phyloP scores from a whole-genome alignment of 1,140 invertebrate genomes.

The Pogonomyrmex californicus region DNA sequence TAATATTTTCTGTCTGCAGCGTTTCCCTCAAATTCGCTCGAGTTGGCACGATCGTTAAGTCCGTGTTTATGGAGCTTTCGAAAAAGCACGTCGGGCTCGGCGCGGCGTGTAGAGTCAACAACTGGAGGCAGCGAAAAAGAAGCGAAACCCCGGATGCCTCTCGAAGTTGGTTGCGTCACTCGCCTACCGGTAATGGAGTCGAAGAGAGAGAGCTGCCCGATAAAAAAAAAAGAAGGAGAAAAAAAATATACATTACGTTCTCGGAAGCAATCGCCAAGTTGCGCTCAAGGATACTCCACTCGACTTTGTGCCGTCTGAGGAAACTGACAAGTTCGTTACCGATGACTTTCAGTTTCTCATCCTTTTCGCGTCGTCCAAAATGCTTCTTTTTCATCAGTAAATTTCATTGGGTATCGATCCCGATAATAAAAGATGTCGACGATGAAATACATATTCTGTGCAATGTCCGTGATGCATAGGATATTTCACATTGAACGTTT shows the following conservation, averaged over 20 bases:
- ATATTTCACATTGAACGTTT: background rate
- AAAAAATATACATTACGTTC: conserved; percentile 45
- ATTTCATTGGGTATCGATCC: background rate
- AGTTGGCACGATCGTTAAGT: conserved; percentile 44
- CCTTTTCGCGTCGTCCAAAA: conserved; percentile 9
- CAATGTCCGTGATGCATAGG: background rate
- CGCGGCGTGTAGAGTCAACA: conserved; percentile 49
- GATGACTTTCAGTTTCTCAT: conserved; percentile 36
- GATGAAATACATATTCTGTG: background rate
- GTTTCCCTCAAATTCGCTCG: conserved; percentile 49
- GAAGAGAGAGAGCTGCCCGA: conserved; percentile 25
- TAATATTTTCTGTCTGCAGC: conserved; percentile 41
- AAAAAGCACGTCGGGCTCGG: conserved; percentile 51
- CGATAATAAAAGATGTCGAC: background rate
- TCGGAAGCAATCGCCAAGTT: conserved; percentile 60
- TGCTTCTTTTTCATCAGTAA: background rate
- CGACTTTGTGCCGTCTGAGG: conserved; percentile 28
- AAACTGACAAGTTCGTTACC: conserved; percentile 26
- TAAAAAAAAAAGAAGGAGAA: conserved; percentile 7
- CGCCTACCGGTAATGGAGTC: conserved; percentile 58
- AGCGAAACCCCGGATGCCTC: conserved; percentile 37
- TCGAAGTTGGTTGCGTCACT: conserved; percentile 55
- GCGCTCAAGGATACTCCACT: conserved; percentile 42
- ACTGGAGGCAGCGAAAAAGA: conserved; percentile 60
- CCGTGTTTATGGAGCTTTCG: conserved; percentile 60